Evolutionary conservation across 92 coral and sea anemone species (phyloP).

Genomic region (Montipora capitata): DNA sequence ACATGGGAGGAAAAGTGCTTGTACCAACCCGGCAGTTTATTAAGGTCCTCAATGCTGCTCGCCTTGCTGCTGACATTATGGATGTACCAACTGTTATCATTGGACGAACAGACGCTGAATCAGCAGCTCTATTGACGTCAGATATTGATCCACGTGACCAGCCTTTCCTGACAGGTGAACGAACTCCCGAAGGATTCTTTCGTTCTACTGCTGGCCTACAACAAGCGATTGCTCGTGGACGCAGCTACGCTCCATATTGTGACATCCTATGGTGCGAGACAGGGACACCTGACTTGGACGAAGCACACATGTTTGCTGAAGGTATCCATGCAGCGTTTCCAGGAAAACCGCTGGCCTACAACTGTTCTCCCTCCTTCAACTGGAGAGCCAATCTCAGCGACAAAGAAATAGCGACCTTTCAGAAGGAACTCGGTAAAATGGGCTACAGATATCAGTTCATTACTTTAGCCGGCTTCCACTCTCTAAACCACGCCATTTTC

Average conservation of each 20-base stretch:
- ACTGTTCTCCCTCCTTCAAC: slow-evolving; percentile 99
- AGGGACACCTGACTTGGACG: slow-evolving; percentile 92
- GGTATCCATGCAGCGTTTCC: slow-evolving; percentile 94
- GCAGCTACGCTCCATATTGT: slow-evolving; percentile 98
- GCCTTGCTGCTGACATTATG: slow-evolving; percentile 93
- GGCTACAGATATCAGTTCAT: slow-evolving; percentile 98
- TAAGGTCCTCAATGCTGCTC: slow-evolving; percentile 95
- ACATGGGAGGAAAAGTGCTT: slow-evolving; percentile 98
- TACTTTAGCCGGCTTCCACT: slow-evolving; percentile 98
- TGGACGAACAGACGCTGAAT: slow-evolving; percentile 98
- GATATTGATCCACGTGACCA: slow-evolving; percentile 96
- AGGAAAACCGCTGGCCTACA: slow-evolving; percentile 99
- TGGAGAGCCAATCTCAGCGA: slow-evolving; percentile 98
- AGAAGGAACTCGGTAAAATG: slow-evolving; percentile 92
- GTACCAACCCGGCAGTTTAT: slow-evolving; percentile 98
- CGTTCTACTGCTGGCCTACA: slow-evolving; percentile 88
- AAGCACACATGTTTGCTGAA: slow-evolving; percentile 92
- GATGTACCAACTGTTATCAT: slow-evolving; percentile 94
- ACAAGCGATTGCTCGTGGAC: slow-evolving; percentile 95
- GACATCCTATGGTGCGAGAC: slow-evolving; percentile 99
- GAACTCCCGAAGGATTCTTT: slow-evolving; percentile 98
- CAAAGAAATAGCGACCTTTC: slow-evolving; percentile 92
- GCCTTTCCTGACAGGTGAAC: slow-evolving; percentile 95
- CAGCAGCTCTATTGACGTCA: slow-evolving; percentile 95
- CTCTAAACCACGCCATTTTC: slow-evolving; percentile 97